Evolutionary conservation across 2,888 invertebrate genomes (phyloP).

Genomic region (Melinaea menophilus): DNA sequence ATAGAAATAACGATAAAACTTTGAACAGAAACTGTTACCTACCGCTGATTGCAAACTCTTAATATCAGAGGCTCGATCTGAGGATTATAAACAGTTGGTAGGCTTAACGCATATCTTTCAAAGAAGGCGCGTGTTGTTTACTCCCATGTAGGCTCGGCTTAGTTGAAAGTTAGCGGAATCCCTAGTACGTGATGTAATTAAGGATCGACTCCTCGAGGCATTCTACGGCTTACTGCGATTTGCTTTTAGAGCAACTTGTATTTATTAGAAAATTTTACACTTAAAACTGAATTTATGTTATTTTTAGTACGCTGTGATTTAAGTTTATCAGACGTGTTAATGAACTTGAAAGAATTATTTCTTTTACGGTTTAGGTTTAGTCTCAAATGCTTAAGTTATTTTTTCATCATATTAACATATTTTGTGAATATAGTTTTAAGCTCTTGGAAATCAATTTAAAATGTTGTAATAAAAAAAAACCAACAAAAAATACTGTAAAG

Average conservation of each 20-base stretch:
- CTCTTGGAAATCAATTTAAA: too few relatives aligned
- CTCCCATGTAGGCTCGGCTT: constrained; percentile 51
- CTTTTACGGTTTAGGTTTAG: too few relatives aligned
- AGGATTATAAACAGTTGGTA: constrained; percentile 53
- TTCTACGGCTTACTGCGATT: constrained; percentile 30
- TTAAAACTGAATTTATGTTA: neutral
- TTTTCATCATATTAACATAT: too few relatives aligned
- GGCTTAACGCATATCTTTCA: constrained; percentile 60
- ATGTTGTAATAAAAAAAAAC: too few relatives aligned
- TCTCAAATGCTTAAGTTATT: too few relatives aligned
- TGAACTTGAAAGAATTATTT: too few relatives aligned
- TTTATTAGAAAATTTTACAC: constrained; percentile 19
- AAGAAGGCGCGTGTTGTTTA: constrained; percentile 58
- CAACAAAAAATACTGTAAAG: too few relatives aligned
- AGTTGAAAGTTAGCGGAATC: constrained; percentile 58
- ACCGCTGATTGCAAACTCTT: constrained; percentile 24
- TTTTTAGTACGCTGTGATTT: neutral
- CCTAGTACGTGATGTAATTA: constrained; percentile 63
- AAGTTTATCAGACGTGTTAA: too few relatives aligned
- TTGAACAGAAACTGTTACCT: constrained; percentile 16
- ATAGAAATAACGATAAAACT: constrained; percentile 6
- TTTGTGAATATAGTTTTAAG: too few relatives aligned
- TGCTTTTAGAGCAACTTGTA: constrained; percentile 25
- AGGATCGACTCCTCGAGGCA: constrained; percentile 40
- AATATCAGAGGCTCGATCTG: constrained; percentile 32